Conservation (phyloP, 2,888 invertebrate genomes). For the Drosophila nr. perissopoda region DNA sequence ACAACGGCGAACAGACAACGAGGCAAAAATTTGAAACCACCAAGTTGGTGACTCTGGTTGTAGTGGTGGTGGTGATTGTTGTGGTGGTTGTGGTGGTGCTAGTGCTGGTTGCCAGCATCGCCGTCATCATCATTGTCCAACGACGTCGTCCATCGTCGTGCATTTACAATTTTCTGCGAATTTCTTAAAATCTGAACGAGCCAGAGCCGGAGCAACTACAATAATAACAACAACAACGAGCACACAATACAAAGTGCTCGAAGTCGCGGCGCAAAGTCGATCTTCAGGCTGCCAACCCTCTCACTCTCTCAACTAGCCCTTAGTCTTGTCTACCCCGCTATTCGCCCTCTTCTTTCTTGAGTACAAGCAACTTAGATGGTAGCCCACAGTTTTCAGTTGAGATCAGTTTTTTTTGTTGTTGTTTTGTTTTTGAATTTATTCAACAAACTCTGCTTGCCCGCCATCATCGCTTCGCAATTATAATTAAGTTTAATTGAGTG, state of each 20-base stretch:
- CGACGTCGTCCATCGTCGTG: conserved; percentile 59
- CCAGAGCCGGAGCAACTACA: conserved; percentile 25
- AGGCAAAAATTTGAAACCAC: conserved; percentile 44
- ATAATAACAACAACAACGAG: conserved; percentile 7
- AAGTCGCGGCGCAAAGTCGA: conserved; percentile 17
- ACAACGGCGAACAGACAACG: conserved; percentile 23
- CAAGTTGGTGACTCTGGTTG: conserved; percentile 33
- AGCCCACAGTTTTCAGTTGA: conserved; percentile 13
- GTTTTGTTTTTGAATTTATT: conserved; percentile 47
- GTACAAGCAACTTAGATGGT: background rate
- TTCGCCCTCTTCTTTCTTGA: background rate
- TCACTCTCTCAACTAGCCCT: conserved; percentile 25
- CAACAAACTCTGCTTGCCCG: conserved; percentile 67
- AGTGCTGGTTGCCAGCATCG: conserved; percentile 40
- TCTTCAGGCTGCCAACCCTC: conserved; percentile 14
- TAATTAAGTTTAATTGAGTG: conserved; percentile 85
- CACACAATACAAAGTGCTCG: conserved; percentile 36
- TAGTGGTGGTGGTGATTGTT: conserved; percentile 15
- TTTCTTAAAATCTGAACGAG: conserved; percentile 76
- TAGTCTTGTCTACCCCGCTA: conserved; percentile 10
- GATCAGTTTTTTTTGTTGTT: background rate
- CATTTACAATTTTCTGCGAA: conserved; percentile 80
- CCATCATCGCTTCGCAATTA: conserved; percentile 83
- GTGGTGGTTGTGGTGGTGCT: conserved; percentile 5
- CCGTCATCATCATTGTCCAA: conserved; percentile 50